phyloP scores from a whole-genome alignment of 2,797 vertebrate genomes.

The Hypotaenidia philippensis region DNA sequence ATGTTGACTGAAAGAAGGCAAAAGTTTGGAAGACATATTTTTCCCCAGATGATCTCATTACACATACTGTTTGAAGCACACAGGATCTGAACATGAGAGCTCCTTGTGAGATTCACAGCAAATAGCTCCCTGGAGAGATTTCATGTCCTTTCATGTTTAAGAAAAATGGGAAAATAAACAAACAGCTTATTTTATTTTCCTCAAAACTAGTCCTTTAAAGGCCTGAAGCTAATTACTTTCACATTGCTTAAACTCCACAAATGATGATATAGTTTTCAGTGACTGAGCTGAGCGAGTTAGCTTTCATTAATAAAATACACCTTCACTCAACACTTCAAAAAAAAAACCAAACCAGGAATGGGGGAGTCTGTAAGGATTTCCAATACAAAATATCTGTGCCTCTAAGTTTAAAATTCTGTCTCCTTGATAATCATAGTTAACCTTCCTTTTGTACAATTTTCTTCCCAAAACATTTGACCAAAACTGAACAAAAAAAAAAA shows the following conservation, averaged over 20 bases:
- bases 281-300: neutral
- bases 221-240: neutral
- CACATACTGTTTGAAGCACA: neutral
- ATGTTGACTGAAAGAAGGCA: neutral
- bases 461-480: neutral
- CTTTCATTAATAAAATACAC: neutral
- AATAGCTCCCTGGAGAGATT: slow-evolving; percentile 2
- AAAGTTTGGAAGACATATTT: neutral
- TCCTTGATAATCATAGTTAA: too few relatives aligned
- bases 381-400: too few relatives aligned
- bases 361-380: neutral
- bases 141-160: neutral
- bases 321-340: neutral
- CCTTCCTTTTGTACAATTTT: neutral
- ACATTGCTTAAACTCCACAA: neutral
- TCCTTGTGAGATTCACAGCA: neutral
- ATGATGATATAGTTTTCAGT: neutral
- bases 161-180: neutral
- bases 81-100: neutral
- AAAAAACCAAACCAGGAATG: neutral
- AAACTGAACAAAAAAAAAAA: neutral
- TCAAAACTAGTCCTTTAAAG: neutral
- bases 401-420: too few relatives aligned
- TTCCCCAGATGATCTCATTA: neutral
- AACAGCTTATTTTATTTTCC: neutral